Evolutionary conservation across 2,888 invertebrate genomes (phyloP).

Genomic region (Agriopis leucophaearia): DNA sequence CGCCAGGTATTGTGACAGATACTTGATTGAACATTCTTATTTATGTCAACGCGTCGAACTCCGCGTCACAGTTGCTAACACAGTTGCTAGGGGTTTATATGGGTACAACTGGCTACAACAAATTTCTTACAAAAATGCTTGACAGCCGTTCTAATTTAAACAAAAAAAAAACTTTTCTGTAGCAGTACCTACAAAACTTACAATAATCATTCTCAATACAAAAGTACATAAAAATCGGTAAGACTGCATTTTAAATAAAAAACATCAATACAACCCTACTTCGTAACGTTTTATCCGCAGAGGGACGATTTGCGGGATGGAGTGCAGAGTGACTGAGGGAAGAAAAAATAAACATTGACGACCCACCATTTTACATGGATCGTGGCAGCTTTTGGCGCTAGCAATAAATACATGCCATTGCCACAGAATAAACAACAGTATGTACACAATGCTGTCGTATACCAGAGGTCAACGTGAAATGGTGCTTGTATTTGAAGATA

Average conservation of each 20-base stretch:
- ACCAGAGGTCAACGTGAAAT: conserved; percentile 12
- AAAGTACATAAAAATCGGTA: conserved; percentile 7
- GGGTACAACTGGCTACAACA: no score
- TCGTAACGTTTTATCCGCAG: conserved; percentile 58
- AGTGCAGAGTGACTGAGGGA: conserved; percentile 76
- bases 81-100: no score
- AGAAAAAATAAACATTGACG: conserved; percentile 68
- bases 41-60: no score
- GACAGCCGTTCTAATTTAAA: no score
- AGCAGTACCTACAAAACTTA: neutral
- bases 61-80: no score
- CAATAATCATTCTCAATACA: no score
- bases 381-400: neutral
- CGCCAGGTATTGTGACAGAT: no score
- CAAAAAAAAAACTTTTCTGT: no score
- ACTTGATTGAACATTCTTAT: no score
- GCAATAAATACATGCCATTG: neutral
- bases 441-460: neutral
- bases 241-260: conserved; percentile 54
- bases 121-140: no score
- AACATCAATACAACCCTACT: conserved; percentile 60
- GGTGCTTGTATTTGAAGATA: conserved; percentile 34
- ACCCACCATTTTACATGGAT: conserved; percentile 8
- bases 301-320: conserved; percentile 77
- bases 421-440: conserved; percentile 3